These are phyloP conservation scores for Koerneria pararmatus DNA, from an alignment of 2,888 invertebrate genomes.

Conservation along the genomic window DNA sequence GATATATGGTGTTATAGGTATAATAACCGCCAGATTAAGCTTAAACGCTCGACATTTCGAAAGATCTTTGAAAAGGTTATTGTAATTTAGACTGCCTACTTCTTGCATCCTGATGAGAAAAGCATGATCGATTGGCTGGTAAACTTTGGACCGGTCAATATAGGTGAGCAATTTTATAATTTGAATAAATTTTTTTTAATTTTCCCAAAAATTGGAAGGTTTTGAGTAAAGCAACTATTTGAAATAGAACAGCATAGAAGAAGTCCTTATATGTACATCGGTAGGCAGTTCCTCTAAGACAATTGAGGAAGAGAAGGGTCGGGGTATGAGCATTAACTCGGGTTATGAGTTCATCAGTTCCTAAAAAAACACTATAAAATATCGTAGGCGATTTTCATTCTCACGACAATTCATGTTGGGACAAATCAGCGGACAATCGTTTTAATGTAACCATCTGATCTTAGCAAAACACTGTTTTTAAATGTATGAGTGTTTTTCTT, in stretches of 20 bases:
- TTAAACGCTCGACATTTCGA: too few relatives aligned
- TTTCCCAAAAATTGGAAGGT: neutral
- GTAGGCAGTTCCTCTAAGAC: too few relatives aligned
- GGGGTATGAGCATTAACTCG: too few relatives aligned
- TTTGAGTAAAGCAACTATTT: neutral
- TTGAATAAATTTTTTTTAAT: neutral
- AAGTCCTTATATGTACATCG: too few relatives aligned
- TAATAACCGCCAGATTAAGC: too few relatives aligned
- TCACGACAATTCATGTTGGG: too few relatives aligned
- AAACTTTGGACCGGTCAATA: slow-evolving; percentile 58
- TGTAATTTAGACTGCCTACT: slow-evolving; percentile 44
- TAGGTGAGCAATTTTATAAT: slow-evolving; percentile 32
- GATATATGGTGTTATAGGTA: too few relatives aligned
- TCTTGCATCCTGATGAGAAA: slow-evolving; percentile 54
- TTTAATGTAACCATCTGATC: neutral
- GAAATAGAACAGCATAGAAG: too few relatives aligned
- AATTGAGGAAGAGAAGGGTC: too few relatives aligned
- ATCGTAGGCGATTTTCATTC: too few relatives aligned
- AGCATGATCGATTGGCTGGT: slow-evolving; percentile 58
- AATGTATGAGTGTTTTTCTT: neutral
- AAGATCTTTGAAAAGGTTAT: neutral
- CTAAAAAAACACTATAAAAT: too few relatives aligned
- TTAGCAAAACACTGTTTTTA: neutral
- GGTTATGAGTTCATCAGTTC: too few relatives aligned
- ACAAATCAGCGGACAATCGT: neutral